These are phyloP conservation scores for Proisotoma minuta DNA, from an alignment of 2,888 invertebrate genomes.

Conservation along the genomic window DNA sequence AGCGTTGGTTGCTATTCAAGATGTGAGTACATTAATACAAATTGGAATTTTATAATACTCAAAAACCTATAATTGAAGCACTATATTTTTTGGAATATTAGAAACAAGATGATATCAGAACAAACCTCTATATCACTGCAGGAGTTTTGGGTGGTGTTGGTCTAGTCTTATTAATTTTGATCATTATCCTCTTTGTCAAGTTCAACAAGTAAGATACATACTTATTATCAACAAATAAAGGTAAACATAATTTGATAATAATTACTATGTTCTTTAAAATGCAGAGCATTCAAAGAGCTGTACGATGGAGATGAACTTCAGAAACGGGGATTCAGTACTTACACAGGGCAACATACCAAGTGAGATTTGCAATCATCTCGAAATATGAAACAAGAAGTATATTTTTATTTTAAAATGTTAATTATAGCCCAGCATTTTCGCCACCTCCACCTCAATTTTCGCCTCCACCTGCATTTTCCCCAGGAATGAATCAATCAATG, in stretches of 20 bases:
- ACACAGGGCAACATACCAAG: slow-evolving; percentile 17
- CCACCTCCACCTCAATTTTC: slow-evolving; percentile 17
- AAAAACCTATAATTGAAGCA: too few relatives aligned
- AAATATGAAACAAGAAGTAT: slow-evolving; percentile 9
- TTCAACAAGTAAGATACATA: not conserved
- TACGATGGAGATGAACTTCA: slow-evolving; percentile 22
- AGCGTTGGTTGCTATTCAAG: too few relatives aligned
- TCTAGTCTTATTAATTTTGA: not conserved
- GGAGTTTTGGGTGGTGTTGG: slow-evolving; percentile 7
- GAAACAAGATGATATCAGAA: slow-evolving; percentile 2
- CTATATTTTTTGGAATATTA: too few relatives aligned
- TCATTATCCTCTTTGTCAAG: not conserved
- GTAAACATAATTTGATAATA: not conserved
- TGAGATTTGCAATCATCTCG: not conserved
- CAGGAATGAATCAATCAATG: not conserved
- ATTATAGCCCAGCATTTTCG: slow-evolving; percentile 11
- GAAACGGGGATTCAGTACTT: slow-evolving; percentile 29
- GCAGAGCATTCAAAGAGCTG: not conserved
- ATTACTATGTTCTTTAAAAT: not conserved
- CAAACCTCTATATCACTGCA: slow-evolving; percentile 1
- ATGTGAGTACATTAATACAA: too few relatives aligned
- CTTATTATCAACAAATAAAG: not conserved
- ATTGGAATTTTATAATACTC: too few relatives aligned
- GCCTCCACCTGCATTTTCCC: not conserved
- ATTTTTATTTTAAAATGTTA: not conserved